Conservation (phyloP, 2,113 vertebrate genomes). For the Castor canadensis region DNA sequence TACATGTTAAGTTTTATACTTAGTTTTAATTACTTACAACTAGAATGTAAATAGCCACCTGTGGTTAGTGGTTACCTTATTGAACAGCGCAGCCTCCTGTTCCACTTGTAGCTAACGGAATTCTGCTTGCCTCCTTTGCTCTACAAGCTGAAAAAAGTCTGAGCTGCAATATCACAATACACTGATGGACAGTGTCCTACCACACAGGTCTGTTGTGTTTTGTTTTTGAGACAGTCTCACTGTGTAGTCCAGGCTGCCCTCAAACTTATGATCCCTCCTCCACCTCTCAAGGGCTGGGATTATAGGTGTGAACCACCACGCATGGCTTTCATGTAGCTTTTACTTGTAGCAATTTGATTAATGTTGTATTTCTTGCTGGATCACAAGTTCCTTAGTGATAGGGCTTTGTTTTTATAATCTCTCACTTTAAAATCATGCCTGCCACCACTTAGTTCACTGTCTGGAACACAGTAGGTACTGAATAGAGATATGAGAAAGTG, state of each 20-base stretch:
- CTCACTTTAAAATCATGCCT: neutral
- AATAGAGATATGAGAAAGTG: neutral
- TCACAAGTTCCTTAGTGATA: neutral
- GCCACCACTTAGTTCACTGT: neutral
- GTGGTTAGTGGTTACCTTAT: neutral
- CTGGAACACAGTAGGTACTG: neutral
- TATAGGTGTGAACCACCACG: neutral
- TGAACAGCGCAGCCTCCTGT: neutral
- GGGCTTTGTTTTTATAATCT: neutral
- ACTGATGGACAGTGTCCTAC: neutral
- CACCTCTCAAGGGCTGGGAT: neutral
- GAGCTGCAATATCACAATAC: neutral
- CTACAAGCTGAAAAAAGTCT: slow-evolving; percentile 9
- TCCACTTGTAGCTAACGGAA: neutral
- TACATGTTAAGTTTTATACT: neutral
- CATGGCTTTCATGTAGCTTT: neutral
- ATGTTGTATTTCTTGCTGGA: neutral
- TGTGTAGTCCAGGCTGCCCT: neutral
- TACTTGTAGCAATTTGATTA: slow-evolving; percentile 17
- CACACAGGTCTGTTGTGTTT: neutral
- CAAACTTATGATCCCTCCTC: neutral
- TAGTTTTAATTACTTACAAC: slow-evolving; percentile 10
- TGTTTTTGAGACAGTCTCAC: neutral
- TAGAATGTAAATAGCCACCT: neutral
- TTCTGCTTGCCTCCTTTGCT: neutral